Evolutionary conservation across 2,113 vertebrate genomes (phyloP).

Genomic region (Prolemur simus): DNA sequence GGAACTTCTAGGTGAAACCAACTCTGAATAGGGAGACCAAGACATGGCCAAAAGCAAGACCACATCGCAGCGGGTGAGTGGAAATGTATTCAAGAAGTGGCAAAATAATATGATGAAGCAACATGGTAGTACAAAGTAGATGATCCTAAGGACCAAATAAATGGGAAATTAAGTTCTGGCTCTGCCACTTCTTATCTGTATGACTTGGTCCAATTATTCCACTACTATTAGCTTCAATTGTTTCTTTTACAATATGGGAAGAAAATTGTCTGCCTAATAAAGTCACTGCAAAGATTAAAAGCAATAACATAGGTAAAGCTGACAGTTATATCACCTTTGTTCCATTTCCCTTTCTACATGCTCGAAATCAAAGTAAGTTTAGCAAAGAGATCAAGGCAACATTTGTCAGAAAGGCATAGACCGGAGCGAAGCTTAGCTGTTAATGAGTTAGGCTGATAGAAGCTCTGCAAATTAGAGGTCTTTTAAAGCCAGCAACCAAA

Average conservation of each 20-base stretch:
- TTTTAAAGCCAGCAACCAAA: neutral
- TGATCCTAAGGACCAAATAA: neutral
- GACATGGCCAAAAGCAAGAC: neutral
- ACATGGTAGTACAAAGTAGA: neutral
- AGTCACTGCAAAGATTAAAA: slow-evolving; percentile 29
- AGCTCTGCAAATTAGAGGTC: neutral
- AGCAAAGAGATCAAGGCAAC: slow-evolving; percentile 17
- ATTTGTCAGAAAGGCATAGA: neutral
- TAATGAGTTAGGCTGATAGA: neutral
- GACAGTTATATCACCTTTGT: neutral
- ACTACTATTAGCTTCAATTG: neutral
- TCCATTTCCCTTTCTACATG: neutral
- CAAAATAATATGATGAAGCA: neutral
- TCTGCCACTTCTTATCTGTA: neutral
- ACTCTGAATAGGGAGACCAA: neutral
- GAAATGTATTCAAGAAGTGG: neutral
- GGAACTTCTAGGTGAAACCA: neutral
- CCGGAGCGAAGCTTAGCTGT: neutral
- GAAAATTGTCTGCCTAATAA: neutral
- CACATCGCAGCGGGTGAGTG: neutral
- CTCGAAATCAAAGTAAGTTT: slow-evolving; percentile 24
- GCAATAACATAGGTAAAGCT: neutral
- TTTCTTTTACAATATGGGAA: neutral
- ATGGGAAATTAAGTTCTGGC: neutral
- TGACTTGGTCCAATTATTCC: neutral